A percentile compares a stretch with the other conserved stretches of the same genome.
Evolutionary conservation across 2,797 vertebrate genomes (phyloP).

Genomic region (Chrysolophus pictus): DNA sequence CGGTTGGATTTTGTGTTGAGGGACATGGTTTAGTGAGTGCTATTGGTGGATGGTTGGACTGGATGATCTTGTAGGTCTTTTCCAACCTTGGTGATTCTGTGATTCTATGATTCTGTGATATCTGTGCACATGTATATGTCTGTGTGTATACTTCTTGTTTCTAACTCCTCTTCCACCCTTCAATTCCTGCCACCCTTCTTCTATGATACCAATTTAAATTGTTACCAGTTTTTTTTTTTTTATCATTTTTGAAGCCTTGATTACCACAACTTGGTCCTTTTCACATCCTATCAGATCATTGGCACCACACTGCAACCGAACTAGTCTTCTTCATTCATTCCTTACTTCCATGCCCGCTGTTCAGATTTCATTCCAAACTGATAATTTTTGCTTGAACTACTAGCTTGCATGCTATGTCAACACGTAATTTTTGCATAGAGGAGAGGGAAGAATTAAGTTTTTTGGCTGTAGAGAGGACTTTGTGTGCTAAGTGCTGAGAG

Average conservation of each 20-base stretch:
- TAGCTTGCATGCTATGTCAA: neutral
- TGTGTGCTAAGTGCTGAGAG: rapidly evolving
- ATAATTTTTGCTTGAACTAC: neutral
- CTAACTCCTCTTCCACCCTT: neutral
- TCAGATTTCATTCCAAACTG: neutral
- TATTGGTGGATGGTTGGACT: too few species aligned
- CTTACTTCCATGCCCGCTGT: neutral
- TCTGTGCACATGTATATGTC: neutral
- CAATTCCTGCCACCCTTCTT: neutral
- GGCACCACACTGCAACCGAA: neutral
- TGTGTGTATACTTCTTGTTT: neutral
- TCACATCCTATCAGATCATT: neutral
- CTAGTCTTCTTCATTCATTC: neutral
- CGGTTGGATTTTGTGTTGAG: too few species aligned
- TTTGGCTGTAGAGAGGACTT: neutral
- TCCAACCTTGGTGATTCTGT: too few species aligned
- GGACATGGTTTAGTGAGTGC: too few species aligned
- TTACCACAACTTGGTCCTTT: neutral
- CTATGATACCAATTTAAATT: neutral
- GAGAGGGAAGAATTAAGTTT: neutral
- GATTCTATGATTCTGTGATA: too few species aligned
- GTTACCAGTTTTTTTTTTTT: neutral
- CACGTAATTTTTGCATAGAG: neutral
- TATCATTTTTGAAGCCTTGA: neutral
- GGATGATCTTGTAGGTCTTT: too few species aligned